Base-by-base conservation (phyloP, 2,113 vertebrate genomes). In the Bungarus multicinctus region DNA sequence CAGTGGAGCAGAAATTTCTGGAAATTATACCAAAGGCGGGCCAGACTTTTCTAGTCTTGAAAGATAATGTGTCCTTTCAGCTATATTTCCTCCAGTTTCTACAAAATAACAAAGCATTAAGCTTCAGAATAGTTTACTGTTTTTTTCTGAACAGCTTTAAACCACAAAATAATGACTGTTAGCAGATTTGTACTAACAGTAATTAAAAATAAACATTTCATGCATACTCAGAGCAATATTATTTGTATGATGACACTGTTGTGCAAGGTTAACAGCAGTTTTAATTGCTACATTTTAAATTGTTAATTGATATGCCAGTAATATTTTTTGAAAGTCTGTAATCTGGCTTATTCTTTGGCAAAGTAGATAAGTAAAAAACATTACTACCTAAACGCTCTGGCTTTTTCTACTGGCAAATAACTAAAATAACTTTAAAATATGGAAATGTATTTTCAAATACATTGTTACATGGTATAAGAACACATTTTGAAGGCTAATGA, bases 1-100 rank as follows among this genome's bases (percentile, higher is more conserved):
- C 97, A 99, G 99, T 0, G 98, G 99, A 18, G 99, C 99, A 96
- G 99, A 99, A 97, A 99, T 99, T 94, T 99, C 99, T 95, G 99
- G 99, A 94, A 99, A 99, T 95, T 99, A 99, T 96, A 98, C 97
- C 86, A 98, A 99, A 86, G 99, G 99, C 52, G 99, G 99, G 96
- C 99, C 99, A 12, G 99, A 99, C 95, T 99, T 99, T 92, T 99
- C 99, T 91, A 98, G 95, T 95, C 98, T 99, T 97, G 98, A 98
- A 93, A 98, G 98, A 92, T 98, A 95, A 95, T 94, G 89, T 8
- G 4, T 87, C 7, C 47, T 88, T 95, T 90, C 88, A 8, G 53
- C 58, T 90, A 3, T 57, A 9, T 93, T 95, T 69, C 81, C 50
- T 94, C 94, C 89, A 96, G 92, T 47, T 81, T n/a, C 34, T 96